A percentile compares a stretch with the other conserved stretches of the same genome.
Evolutionary conservation across 2,113 vertebrate genomes (phyloP).

Genomic region (Brevimyrus niger): DNA sequence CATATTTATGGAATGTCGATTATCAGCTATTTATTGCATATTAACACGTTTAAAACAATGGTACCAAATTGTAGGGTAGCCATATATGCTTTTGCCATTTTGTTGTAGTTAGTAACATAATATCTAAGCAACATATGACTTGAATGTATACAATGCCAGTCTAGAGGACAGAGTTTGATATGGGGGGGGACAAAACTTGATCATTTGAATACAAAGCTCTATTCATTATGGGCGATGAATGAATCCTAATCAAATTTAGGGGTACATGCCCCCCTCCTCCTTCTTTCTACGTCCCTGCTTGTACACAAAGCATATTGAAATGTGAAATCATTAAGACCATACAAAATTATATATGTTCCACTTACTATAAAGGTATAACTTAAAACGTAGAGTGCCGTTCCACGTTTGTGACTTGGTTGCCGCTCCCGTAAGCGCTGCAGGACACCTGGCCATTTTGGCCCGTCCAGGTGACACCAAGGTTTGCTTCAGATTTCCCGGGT

Average conservation of each 20-base stretch:
- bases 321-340: neutral
- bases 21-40: neutral
- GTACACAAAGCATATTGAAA: neutral
- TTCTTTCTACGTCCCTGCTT: neutral
- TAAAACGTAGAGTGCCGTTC: neutral
- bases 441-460: neutral
- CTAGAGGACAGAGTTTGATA: neutral
- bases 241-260: neutral
- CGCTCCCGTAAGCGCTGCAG: neutral
- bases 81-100: neutral
- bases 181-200: neutral
- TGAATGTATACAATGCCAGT: neutral
- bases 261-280: neutral
- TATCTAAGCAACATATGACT: neutral
- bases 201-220: neutral
- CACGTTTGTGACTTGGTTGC: neutral
- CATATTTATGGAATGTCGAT: neutral
- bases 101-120: neutral
- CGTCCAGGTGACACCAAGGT: neutral
- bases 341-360: neutral
- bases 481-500: constrained; percentile 47
- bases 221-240: neutral
- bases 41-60: neutral
- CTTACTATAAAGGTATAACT: neutral
- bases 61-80: neutral